A percentile compares a stretch with the other conserved stretches of the same genome.
Evolutionary conservation across 2,113 vertebrate genomes (phyloP).

Genomic region (Brevimyrus niger): DNA sequence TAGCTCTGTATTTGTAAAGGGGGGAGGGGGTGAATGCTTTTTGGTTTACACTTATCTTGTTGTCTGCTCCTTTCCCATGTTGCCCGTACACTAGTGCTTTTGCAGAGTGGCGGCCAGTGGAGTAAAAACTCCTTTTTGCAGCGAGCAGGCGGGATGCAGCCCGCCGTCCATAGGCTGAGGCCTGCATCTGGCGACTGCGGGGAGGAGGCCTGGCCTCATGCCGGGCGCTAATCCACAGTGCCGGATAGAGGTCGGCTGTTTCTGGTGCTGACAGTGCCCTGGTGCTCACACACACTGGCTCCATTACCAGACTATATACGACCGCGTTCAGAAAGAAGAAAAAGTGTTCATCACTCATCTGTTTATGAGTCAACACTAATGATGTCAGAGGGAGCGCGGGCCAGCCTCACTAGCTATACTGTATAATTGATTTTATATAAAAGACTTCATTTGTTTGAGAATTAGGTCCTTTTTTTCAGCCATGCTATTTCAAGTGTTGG

Average conservation of each 20-base stretch:
- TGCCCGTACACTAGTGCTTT: constrained; percentile 27
- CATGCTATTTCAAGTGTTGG: constrained; percentile 17
- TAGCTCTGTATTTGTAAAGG: neutral
- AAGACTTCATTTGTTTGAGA: constrained; percentile 22
- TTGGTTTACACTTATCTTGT: neutral
- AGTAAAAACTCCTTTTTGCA: constrained; percentile 30
- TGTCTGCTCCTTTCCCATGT: constrained; percentile 13
- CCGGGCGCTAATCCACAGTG: constrained; percentile 29
- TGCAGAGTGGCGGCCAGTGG: constrained; percentile 27
- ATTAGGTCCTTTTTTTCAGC: constrained; percentile 10
- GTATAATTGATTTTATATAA: constrained; percentile 39
- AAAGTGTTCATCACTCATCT: constrained; percentile 42
- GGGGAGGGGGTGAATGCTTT: neutral
- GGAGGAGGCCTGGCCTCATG: neutral
- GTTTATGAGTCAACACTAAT: constrained; percentile 43
- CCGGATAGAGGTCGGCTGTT: constrained; percentile 45
- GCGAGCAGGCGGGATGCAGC: constrained; percentile 5
- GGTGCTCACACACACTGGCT: constrained; percentile 37
- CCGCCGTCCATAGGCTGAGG: constrained; percentile 17
- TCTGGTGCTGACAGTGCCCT: constrained; percentile 40
- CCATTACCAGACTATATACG: constrained; percentile 39
- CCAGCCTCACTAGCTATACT: constrained; percentile 30
- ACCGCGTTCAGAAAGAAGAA: constrained; percentile 28
- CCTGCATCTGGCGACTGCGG: constrained; percentile 25
- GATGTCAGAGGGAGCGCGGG: constrained; percentile 38